Evolutionary conservation across 2,113 vertebrate species (phyloP).

Genomic region (Calidris pygmaea): DNA sequence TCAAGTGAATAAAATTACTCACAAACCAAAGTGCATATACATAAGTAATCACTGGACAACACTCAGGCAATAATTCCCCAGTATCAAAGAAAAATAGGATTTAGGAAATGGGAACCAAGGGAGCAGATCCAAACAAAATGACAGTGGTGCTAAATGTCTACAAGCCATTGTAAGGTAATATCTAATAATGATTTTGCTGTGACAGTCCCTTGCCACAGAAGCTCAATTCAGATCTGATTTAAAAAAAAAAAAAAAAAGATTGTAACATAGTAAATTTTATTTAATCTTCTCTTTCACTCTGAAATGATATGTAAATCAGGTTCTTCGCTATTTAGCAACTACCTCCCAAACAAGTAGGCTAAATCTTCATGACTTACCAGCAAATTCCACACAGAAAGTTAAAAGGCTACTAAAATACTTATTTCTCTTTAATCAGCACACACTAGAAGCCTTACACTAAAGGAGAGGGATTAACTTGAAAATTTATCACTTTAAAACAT

Average conservation of each 20-base stretch:
- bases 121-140: slow-evolving; percentile 38
- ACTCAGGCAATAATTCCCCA: not conserved
- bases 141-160: not conserved
- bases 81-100: slow-evolving; percentile 54
- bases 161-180: not conserved
- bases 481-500: not conserved
- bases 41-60: slow-evolving; percentile 61
- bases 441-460: not conserved
- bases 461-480: not conserved
- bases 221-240: not conserved
- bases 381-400: not conserved
- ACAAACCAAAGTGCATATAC: slow-evolving; percentile 17
- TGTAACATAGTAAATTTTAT: not conserved
- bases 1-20: slow-evolving; percentile 57
- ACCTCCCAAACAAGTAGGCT: not conserved
- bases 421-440: not conserved
- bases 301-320: not conserved
- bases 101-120: slow-evolving; percentile 52
- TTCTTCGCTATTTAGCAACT: not conserved
- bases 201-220: not conserved
- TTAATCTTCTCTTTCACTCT: not conserved
- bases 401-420: not conserved
- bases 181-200: slow-evolving; percentile 27
- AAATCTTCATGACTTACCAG: not conserved
- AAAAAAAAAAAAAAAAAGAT: not conserved